These are phyloP conservation scores for Euphysa ruthae DNA, from an alignment of 30 jellyfish, hydroid and myxozoan genomes.

Conservation along the genomic window DNA sequence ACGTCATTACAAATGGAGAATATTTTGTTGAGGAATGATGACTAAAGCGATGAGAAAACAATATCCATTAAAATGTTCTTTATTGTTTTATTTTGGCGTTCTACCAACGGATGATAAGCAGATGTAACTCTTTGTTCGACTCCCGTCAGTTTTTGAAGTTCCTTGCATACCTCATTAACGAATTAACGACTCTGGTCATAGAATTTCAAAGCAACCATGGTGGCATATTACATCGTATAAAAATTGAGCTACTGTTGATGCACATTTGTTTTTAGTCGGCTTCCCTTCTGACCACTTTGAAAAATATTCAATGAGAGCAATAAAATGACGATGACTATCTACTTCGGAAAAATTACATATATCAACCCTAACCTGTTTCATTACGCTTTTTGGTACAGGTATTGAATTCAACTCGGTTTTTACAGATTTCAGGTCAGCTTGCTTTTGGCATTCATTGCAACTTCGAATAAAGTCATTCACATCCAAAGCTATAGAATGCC, in stretches of 20 bases:
- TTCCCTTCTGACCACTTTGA: conserved; percentile 57
- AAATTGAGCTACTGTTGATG: conserved; percentile 37
- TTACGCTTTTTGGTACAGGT: conserved; percentile 16
- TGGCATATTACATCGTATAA: conserved; percentile 30
- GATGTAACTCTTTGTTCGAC: no score
- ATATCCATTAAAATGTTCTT: no score
- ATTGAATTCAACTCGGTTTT: conserved; percentile 2
- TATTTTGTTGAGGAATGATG: no score
- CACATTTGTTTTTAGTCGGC: conserved; percentile 26
- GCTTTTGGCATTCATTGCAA: conserved; percentile 14
- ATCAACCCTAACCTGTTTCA: conserved; percentile 27
- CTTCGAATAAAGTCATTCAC: not conserved
- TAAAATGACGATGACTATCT: conserved; percentile 32
- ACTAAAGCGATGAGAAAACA: no score
- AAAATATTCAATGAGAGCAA: conserved; percentile 32
- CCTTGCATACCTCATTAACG: no score
- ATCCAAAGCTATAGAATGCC: conserved; percentile 1
- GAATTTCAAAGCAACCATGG: conserved; percentile 40
- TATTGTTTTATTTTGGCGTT: no score
- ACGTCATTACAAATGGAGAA: no score
- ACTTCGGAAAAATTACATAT: conserved; percentile 22
- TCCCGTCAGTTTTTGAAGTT: no score
- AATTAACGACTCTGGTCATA: conserved; percentile 45
- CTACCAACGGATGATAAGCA: conserved; percentile 47
- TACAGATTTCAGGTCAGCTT: not conserved